phyloP scores from a whole-genome alignment of 2,888 invertebrate genomes.

The Sepiola atlantica region DNA sequence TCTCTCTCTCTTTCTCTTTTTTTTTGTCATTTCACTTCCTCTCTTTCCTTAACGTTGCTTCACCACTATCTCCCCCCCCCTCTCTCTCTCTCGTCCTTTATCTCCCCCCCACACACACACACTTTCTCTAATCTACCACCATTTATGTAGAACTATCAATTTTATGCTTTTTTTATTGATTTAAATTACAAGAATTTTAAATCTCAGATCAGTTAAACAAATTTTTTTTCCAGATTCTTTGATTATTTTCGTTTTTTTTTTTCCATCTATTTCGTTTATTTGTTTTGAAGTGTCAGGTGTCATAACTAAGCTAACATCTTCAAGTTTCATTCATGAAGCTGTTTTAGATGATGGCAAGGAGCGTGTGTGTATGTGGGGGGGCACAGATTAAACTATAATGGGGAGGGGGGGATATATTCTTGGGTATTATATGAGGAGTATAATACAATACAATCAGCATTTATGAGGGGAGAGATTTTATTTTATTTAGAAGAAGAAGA shows the following conservation, averaged over 20 bases:
- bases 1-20: no score
- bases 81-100: not conserved
- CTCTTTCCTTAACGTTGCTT: no score
- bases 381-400: not conserved
- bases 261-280: no score
- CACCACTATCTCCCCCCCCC: no score
- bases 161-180: not conserved
- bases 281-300: not conserved
- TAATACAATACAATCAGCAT: no score
- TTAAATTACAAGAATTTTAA: not conserved
- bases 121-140: not conserved
- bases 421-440: no score
- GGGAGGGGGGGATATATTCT: no score
- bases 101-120: no score
- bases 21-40: no score
- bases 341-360: not conserved
- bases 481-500: no score
- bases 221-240: not conserved
- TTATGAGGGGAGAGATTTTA: no score
- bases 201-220: not conserved
- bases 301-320: not conserved
- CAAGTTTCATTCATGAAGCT: not conserved
- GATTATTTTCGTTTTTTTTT: not conserved
- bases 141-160: not conserved
- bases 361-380: not conserved